phyloP scores from a whole-genome alignment of 2,113 vertebrate species.

The Pangasianodon gigas region DNA sequence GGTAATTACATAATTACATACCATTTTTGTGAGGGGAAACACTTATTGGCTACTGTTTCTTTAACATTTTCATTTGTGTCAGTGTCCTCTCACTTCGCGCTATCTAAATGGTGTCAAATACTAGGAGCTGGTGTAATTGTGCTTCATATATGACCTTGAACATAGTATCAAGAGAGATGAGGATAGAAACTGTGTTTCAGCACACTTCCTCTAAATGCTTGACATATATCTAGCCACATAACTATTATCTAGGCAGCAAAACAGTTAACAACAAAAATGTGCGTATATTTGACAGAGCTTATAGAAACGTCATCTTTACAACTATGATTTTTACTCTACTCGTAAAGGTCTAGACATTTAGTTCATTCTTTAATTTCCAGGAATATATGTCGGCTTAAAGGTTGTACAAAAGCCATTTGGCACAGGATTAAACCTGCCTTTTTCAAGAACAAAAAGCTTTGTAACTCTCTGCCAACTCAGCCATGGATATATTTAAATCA shows the following conservation, averaged over 20 bases:
- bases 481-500: neutral
- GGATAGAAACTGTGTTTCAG: conserved; percentile 33
- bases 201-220: conserved; percentile 8
- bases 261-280: neutral
- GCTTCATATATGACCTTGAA: conserved; percentile 45
- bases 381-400: neutral
- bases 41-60: neutral
- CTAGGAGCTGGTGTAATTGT: conserved; percentile 25
- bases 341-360: neutral
- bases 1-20: neutral
- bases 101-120: conserved; percentile 43
- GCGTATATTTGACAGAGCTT: neutral
- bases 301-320: neutral
- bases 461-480: neutral
- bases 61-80: neutral
- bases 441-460: neutral
- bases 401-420: neutral
- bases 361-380: neutral
- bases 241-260: neutral
- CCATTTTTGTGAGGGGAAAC: neutral
- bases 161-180: conserved; percentile 27
- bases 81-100: conserved; percentile 18
- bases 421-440: neutral
- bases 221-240: neutral
- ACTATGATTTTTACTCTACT: neutral